Base-by-base conservation (phyloP, 1,140 invertebrate species). In the Eriosoma lanigerum region DNA sequence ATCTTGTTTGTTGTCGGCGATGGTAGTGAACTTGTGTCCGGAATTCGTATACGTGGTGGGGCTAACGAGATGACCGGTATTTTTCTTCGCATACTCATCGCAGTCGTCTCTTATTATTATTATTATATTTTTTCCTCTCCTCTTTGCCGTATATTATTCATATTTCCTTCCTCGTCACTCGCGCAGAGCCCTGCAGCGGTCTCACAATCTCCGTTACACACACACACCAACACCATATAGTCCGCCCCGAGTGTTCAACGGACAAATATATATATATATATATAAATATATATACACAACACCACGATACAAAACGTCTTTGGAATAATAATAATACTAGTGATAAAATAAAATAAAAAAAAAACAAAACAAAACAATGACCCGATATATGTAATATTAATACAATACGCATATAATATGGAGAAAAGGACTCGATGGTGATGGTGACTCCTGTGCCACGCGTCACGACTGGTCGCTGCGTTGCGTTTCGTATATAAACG, bases 11-110 rank as follows among this genome's bases (percentile, higher is more conserved):
- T 78, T 17, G 68, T 44, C 24, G 62, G 72, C 17, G 44, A 13
- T 32, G 50, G n/a, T 21, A 9, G 38, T 62, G 75, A 78, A 78
- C 75, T 78, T 46, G 56, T 78, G 75, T 78, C 38, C 56, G 75
- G 75, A 78, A 78, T 78, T 60, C 75, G 32, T 78, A 38, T 38
- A 21, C 24, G 56, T 32, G 75, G 75, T 78, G 75, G 75, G 75
- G 56, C 56, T 78, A 78, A 78, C 75, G 56, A 78, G 75, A 78
- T 60, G 75, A 78, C 75, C 75, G 75, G 75, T 78, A 78, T 78
- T 78, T 78, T 38, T 46, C 75, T 78, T 29, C 52, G 29, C 62
- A 32, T 48, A 10, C 29, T 6, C 72, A 26, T 75, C 48, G 19
- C 15, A 6, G 6, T 32, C n/a, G 50, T 73, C 70, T 73, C 24